Percentiles rank a stretch among this genome's conserved stretches.
These are phyloP conservation scores for Amphibalanus amphitrite DNA, from an alignment of 1,140 invertebrate species.

Conservation along the genomic window DNA sequence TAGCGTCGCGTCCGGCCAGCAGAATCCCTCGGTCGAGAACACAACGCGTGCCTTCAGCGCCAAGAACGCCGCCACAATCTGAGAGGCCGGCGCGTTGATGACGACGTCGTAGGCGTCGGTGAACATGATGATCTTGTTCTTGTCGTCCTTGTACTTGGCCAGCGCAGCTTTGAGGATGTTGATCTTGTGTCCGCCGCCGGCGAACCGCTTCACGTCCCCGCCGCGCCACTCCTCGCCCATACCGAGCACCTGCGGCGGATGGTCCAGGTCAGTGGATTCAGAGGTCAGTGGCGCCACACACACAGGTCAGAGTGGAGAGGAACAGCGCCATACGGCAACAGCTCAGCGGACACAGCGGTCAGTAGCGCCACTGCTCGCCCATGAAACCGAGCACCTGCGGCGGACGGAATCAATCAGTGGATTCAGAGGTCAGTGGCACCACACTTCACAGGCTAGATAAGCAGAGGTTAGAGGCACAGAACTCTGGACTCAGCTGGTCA, in stretches of 20 bases:
- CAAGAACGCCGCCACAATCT: slow-evolving; percentile 64
- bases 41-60: slow-evolving; percentile 53
- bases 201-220: slow-evolving; percentile 47
- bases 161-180: slow-evolving; percentile 47
- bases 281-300: too few relatives aligned
- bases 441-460: too few relatives aligned
- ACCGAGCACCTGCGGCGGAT: slow-evolving; percentile 48
- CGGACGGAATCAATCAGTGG: too few relatives aligned
- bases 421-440: too few relatives aligned
- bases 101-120: slow-evolving; percentile 96
- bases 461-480: too few relatives aligned
- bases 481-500: too few relatives aligned
- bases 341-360: too few relatives aligned
- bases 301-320: too few relatives aligned
- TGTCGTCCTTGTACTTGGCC: slow-evolving; percentile 41
- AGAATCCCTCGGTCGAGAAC: slow-evolving; percentile 83
- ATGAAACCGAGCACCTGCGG: too few relatives aligned
- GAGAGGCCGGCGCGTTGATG: slow-evolving; percentile 36
- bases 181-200: slow-evolving; percentile 87
- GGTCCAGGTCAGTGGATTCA: too few relatives aligned
- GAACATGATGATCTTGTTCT: slow-evolving; percentile 58
- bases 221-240: slow-evolving; percentile 70
- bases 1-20: slow-evolving; percentile 82
- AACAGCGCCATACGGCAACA: too few relatives aligned
- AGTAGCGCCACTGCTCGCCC: too few relatives aligned